Evolutionary conservation across 53 echinoderm and acorn worm genomes (phyloP).

Genomic region (Holothuria leucospilota): DNA sequence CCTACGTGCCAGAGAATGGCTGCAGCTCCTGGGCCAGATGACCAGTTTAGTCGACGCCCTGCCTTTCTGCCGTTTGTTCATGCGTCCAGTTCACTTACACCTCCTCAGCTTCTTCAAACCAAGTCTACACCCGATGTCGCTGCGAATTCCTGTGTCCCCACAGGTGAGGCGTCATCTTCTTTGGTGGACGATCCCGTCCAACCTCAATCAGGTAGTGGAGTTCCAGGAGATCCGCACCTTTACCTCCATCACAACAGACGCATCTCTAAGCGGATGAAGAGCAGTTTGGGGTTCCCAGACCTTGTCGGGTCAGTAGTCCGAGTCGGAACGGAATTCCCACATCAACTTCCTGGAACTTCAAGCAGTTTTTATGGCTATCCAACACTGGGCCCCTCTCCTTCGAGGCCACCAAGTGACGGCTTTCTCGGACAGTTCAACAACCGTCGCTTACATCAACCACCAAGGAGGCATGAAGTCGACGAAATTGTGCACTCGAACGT

Average conservation of each 20-base stretch:
- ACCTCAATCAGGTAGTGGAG: background rate
- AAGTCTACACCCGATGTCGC: background rate
- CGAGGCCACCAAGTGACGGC: background rate
- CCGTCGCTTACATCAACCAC: slow-evolving; percentile 51
- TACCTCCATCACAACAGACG: slow-evolving; percentile 15
- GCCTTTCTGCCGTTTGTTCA: background rate
- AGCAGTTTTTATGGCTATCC: slow-evolving; percentile 34
- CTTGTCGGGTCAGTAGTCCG: slow-evolving; percentile 2
- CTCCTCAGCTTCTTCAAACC: slow-evolving; percentile 10
- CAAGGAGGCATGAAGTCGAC: slow-evolving; percentile 43
- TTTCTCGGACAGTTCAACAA: slow-evolving; percentile 42
- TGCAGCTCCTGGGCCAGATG: background rate
- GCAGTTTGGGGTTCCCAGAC: background rate
- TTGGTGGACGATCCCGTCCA: background rate
- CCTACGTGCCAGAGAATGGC: background rate
- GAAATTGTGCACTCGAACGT: slow-evolving; percentile 13
- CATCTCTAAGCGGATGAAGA: slow-evolving; percentile 45
- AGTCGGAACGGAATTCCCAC: background rate
- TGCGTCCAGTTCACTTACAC: slow-evolving; percentile 38
- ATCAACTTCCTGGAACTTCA: slow-evolving; percentile 51
- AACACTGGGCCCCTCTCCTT: background rate
- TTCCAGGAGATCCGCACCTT: background rate
- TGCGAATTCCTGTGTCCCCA: background rate
- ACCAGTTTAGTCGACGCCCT: slow-evolving; percentile 32
- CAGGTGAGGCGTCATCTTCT: background rate